Evolutionary conservation across 2,113 vertebrate species (phyloP).

Genomic region (Oreochromis niloticus): DNA sequence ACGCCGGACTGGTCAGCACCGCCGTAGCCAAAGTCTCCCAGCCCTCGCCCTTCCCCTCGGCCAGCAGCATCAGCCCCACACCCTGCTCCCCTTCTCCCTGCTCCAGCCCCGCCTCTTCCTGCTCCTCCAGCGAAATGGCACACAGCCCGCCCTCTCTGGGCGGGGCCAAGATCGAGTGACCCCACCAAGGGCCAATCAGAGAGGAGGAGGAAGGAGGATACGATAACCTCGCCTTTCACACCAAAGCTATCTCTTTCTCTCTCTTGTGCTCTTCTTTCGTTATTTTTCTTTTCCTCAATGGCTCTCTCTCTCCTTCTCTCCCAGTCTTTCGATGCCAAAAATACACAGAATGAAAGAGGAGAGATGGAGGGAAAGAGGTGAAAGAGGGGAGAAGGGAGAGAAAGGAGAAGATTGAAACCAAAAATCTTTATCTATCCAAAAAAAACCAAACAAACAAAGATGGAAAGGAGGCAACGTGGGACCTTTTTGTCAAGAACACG

Average conservation of each 20-base stretch:
- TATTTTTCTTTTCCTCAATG: constrained; percentile 28
- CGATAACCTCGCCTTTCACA: constrained; percentile 72
- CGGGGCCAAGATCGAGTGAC: constrained; percentile 79
- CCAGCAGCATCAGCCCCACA: constrained; percentile 78
- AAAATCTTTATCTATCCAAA: constrained; percentile 72
- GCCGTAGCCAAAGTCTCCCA: constrained; percentile 77
- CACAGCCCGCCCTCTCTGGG: constrained; percentile 79
- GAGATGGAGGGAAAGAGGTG: constrained; percentile 62
- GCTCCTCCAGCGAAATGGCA: constrained; percentile 77
- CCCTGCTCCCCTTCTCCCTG: constrained; percentile 79
- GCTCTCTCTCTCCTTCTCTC: constrained; percentile 66
- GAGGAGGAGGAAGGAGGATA: constrained; percentile 63
- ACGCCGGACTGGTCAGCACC: constrained; percentile 76
- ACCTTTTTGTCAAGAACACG: constrained; percentile 58
- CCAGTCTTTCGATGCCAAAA: constrained; percentile 76
- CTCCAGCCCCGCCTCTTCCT: constrained; percentile 76
- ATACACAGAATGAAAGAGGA: constrained; percentile 76
- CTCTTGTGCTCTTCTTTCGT: constrained; percentile 61
- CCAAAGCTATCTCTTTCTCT: constrained; percentile 78
- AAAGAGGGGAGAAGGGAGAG: constrained; percentile 46
- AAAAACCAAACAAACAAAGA: neutral
- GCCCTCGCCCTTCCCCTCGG: constrained; percentile 75
- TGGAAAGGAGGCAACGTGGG: constrained; percentile 59
- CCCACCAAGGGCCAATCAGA: constrained; percentile 65
- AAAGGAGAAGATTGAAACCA: constrained; percentile 70